A percentile compares a stretch with the other conserved stretches of the same genome.
phyloP scores from a whole-genome alignment of 1,140 invertebrate species.

The Philopotamus ludificatus region DNA sequence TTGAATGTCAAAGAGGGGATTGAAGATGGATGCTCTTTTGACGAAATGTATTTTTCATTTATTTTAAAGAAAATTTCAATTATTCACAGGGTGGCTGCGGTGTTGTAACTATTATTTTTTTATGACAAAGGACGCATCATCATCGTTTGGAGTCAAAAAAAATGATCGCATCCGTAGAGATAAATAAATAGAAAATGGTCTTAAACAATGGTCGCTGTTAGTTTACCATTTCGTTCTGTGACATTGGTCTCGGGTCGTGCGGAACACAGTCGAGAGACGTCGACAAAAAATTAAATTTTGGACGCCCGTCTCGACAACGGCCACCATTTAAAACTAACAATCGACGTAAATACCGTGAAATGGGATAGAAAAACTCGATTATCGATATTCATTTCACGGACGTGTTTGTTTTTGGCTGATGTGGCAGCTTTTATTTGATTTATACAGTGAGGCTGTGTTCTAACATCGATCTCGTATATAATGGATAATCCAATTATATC shows the following conservation, averaged over 20 bases:
- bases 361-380: constrained; percentile 21
- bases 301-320: constrained; percentile 7
- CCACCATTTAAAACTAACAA: constrained; percentile 26
- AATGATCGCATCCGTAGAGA: background rate
- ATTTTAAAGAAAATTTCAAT: no score
- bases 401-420: constrained; percentile 16
- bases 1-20: no score
- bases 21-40: no score
- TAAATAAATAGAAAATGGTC: background rate
- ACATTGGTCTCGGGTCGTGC: background rate
- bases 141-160: no score
- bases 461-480: no score
- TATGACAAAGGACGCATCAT: no score
- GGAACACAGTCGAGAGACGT: background rate
- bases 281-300: background rate
- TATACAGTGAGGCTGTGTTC: no score
- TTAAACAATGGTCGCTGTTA: background rate
- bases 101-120: no score
- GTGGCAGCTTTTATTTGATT: no score
- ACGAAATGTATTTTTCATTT: no score
- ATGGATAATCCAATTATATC: no score
- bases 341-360: constrained; percentile 14
- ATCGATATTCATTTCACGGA: constrained; percentile 13
- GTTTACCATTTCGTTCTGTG: background rate
- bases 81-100: no score